Base-by-base conservation (phyloP, 2,797 vertebrate genomes). In the Cyprinella venusta region DNA sequence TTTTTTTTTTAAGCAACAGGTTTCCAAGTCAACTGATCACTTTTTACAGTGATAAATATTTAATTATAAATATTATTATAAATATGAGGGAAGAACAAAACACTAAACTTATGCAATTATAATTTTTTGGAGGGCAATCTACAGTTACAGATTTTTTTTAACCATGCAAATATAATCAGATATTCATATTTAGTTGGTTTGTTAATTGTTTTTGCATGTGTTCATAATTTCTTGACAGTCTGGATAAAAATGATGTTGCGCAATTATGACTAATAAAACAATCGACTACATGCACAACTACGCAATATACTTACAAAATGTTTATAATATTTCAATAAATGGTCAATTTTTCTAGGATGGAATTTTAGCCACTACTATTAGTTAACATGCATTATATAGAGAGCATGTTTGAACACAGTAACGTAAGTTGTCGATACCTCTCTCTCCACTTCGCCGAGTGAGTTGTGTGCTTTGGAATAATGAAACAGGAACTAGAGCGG, bases 401-500 rank as follows among this genome's bases (percentile, higher is more conserved):
- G 59, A 61, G 2, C 6, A 26, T 61, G 1, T 26, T 10, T 61
- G 33, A 45, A 24, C 1, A 18, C 15, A 42, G 36, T 21, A 2
- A 6, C 0, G 21, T 3, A 9, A 40, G 30, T 36, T 36, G 30
- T 8, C 2, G 42, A 90, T 90, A 95, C 94, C 92, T 91, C 78
- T 5, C 91, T 90, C 76, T 93, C 91, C 0, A 93, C 75, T 0
- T 94, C 87, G 69, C 92, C 92, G 0, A 91, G 84, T 0, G 94
- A 92, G 89, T 95, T 93, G 2, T 88, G 93, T 1, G 93, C 92
- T 90, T 95, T 95, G 12, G 95, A 94, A 78, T 95, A 95, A 85
- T 95, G 94, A 88, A 95, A 95, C 85, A 95, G 87, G 80, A 95
- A 95, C 95, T 95, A 80, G 59, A 80, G 36, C n/a, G 74, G 70